Conservation (phyloP, 2,113 vertebrate species). For the Podarcis cretensis region DNA sequence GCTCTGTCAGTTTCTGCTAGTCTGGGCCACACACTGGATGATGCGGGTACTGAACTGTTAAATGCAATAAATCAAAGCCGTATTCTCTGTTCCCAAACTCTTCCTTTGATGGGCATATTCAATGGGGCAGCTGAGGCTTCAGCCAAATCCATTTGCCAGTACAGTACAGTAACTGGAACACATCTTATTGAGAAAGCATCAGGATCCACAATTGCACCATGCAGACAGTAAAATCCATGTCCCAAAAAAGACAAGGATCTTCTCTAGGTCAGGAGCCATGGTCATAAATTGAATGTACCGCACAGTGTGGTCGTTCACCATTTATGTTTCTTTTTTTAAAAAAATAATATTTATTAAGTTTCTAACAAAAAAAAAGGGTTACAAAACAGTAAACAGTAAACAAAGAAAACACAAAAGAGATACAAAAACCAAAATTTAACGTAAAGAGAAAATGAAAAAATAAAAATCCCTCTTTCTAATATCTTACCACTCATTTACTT, state of each 20-base stretch:
- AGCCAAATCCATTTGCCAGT: background rate
- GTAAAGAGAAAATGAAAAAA: no score
- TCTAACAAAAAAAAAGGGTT: no score
- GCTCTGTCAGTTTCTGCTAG: conserved; percentile 62
- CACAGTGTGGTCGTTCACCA: background rate
- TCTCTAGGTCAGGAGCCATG: background rate
- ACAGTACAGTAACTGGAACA: background rate
- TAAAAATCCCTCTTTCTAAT: no score
- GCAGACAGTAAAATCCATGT: background rate
- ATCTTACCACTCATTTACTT: no score
- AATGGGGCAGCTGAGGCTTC: conserved; percentile 34
- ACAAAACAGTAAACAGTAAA: no score
- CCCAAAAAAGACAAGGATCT: background rate
- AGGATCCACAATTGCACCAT: fast-evolving
- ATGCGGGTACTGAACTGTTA: conserved; percentile 69
- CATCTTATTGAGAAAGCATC: background rate
- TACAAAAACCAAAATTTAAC: no score
- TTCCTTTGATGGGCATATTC: background rate
- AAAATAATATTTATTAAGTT: no score
- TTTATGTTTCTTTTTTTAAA: background rate
- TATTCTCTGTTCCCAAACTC: conserved; percentile 11
- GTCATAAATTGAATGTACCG: background rate
- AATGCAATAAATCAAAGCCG: conserved; percentile 69
- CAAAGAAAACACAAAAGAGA: no score
- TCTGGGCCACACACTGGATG: conserved; percentile 27